A percentile compares a stretch with the other conserved stretches of the same genome.
phyloP scores from a whole-genome alignment of 2,113 vertebrate genomes.

The Austrofundulus limnaeus region DNA sequence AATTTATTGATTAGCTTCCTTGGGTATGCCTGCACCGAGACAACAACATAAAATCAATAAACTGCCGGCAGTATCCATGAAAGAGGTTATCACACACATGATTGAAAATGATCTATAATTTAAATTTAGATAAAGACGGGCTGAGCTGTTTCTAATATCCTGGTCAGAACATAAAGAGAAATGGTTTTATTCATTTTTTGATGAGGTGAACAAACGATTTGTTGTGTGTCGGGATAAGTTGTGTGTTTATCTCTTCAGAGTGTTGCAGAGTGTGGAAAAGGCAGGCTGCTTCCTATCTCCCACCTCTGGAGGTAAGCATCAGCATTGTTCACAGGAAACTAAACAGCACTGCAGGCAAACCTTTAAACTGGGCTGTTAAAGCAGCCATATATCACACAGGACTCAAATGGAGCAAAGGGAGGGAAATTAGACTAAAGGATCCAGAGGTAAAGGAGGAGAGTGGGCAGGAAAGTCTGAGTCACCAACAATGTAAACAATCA shows the following conservation, averaged over 20 bases:
- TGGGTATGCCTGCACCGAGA: not conserved
- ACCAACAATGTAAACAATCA: not conserved
- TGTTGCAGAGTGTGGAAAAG: slow-evolving; percentile 4
- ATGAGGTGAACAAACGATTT: not conserved
- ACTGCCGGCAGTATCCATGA: not conserved
- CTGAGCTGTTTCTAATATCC: not conserved
- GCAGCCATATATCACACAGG: slow-evolving; percentile 22
- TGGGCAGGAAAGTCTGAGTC: not conserved
- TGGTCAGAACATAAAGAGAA: not conserved
- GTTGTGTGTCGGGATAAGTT: not conserved
- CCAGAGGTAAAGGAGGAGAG: not conserved
- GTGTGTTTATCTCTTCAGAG: slow-evolving; percentile 11
- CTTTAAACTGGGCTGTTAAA: slow-evolving; percentile 41
- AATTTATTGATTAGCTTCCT: slow-evolving; percentile 15
- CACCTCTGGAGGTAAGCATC: slow-evolving; percentile 24
- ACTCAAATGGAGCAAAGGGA: not conserved
- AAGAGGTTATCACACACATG: not conserved
- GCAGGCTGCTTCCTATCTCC: slow-evolving; percentile 29
- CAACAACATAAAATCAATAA: slow-evolving; percentile 11
- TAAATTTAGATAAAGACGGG: not conserved
- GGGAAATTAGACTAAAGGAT: not conserved
- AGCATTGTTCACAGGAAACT: slow-evolving; percentile 41
- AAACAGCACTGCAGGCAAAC: slow-evolving; percentile 39
- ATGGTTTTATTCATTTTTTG: not conserved
- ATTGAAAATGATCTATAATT: not conserved